Base-by-base conservation (phyloP, 1,140 invertebrate species). In the Ceratitis capitata region DNA sequence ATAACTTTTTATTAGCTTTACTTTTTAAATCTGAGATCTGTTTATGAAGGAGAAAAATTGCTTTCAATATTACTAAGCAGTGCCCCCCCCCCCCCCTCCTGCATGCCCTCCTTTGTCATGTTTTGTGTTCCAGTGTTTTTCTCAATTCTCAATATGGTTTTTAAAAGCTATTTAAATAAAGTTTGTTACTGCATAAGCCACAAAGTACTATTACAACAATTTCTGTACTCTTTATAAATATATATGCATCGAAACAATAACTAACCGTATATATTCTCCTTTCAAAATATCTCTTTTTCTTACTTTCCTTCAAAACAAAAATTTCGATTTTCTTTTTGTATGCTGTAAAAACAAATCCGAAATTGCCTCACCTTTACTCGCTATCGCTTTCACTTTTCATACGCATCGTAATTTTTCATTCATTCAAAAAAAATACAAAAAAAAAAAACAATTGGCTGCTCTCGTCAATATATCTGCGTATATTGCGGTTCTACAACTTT, bases 321-420 rank as follows among this genome's bases (percentile, higher is more conserved):
- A n/a, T n/a, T n/a, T n/a, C n/a, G n/a, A n/a, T 56, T 78, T 53
- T 84, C 39, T 85, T 78, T 14, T 69, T 69, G 42, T 85, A 10
- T 64, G 39, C 45, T 45, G 1, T 45, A 14, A n/a, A 78, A 78
- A 45, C 69, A 45, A 12, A 56, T 4, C n/a, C 45, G 39, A 26
- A n/a, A n/a, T 9, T 45, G 69, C 39, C 39, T 1, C 47, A 49
- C 9, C 35, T n/a, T n/a, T n/a, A 69, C 64, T 19, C 32, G 42
- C 64, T 78, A 78, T 78, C n/a, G n/a, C 69, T 78, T 42, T 45
- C 69, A 78, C n/a, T 35, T 26, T 78, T 78, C 69, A 45, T 45
- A 12, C 19, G 23, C 69, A 23, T 29, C 69, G 39, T 45, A 61
- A 26, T 4, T 1, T 26, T 78, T 78, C 3, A 69, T 39, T 39